Conservation (phyloP, 2,888 invertebrate species). For the Loripinus fragilis region DNA sequence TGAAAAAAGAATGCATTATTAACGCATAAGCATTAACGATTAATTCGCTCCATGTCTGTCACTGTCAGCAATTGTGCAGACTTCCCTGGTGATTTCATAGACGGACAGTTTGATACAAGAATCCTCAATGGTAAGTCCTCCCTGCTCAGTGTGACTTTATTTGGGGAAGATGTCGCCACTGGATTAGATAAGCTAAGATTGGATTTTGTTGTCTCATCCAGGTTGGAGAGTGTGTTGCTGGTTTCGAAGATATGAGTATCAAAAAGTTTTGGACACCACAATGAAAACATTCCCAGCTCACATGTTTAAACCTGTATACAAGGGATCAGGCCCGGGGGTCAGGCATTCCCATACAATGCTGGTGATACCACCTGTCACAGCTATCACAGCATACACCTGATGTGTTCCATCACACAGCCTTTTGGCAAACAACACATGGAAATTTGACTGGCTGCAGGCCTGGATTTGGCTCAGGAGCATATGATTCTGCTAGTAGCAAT, state of each 20-base stretch:
- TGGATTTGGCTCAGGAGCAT: slow-evolving; percentile 14
- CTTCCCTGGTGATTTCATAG: neutral
- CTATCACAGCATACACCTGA: no score
- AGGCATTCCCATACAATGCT: slow-evolving; percentile 6
- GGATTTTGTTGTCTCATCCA: neutral
- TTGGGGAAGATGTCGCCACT: slow-evolving; percentile 11
- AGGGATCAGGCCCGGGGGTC: slow-evolving; percentile 12
- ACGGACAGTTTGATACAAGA: neutral
- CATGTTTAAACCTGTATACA: neutral
- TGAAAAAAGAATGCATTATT: no score
- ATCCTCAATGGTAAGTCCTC: neutral
- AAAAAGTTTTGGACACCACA: neutral
- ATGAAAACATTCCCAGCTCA: no score
- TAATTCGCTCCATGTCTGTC: no score
- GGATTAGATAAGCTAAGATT: slow-evolving; percentile 10
- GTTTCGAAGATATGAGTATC: neutral
- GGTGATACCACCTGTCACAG: no score
- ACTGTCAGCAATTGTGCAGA: neutral
- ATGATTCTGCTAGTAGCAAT: neutral
- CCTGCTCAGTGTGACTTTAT: neutral
- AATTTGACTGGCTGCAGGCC: no score
- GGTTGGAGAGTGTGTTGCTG: neutral
- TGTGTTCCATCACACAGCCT: neutral
- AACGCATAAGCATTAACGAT: no score
- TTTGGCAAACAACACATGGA: neutral